phyloP scores from a whole-genome alignment of 64 coral and sea anemone genomes.

The Anthopleura sola region DNA sequence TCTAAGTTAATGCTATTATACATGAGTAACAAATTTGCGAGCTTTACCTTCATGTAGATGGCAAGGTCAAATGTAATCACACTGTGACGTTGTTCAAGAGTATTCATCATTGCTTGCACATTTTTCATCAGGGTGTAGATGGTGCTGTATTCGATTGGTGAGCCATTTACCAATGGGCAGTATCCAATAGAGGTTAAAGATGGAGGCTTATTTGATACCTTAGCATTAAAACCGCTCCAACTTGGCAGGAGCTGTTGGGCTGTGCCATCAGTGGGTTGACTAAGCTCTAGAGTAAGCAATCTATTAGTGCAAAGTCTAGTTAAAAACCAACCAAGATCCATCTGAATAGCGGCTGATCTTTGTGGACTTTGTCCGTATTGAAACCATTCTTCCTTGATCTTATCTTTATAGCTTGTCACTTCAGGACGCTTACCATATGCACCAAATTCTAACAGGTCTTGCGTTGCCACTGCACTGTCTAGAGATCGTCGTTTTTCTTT shows the following conservation, averaged over 20 bases:
- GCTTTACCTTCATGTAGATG: conserved; percentile 25
- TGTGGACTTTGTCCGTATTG: not conserved
- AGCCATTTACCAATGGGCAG: conserved; percentile 26
- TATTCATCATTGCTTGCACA: not conserved
- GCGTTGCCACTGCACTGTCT: not conserved
- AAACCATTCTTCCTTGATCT: conserved; percentile 48
- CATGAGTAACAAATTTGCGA: not conserved
- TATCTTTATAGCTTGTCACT: not conserved
- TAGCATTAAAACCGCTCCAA: conserved; percentile 23
- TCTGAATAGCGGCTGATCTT: not conserved
- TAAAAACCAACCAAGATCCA: conserved; percentile 40
- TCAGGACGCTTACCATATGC: conserved; percentile 25
- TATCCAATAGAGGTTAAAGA: conserved; percentile 16
- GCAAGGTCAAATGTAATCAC: conserved; percentile 51
- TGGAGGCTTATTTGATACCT: not conserved
- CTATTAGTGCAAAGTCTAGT: not conserved
- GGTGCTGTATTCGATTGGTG: conserved; percentile 24
- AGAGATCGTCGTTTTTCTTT: conserved; percentile 33
- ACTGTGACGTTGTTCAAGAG: conserved; percentile 16
- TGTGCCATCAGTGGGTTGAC: not conserved
- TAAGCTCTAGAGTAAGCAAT: not conserved
- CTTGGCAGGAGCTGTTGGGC: not conserved
- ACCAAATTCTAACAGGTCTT: conserved; percentile 19
- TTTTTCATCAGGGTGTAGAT: conserved; percentile 42
- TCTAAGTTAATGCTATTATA: too few relatives aligned